Evolutionary conservation across 2,888 invertebrate genomes (phyloP), one percentile per base, ranked within the genome.

Genomic region (Dendrolimus pini): DNA sequence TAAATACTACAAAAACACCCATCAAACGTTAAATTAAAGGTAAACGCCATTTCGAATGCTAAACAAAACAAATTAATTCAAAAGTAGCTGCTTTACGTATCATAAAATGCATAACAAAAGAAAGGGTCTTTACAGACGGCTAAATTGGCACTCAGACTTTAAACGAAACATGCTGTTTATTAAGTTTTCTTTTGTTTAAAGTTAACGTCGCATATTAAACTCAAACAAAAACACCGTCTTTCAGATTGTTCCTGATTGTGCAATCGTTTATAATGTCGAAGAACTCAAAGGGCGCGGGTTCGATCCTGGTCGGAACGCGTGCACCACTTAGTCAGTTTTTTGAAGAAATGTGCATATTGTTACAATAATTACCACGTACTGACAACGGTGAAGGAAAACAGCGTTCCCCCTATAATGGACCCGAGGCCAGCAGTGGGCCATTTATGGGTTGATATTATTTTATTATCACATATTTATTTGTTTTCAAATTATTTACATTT

Each of bases 41-140:
- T 30, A 42, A 9, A 47, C 6, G 55, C 55, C 56, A 54, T 41
- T 52, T 14, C 9, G 14, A 59, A 54, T 59, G 54, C 54, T 54
- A 54, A 58, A 59, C 41, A 59, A 59, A 59, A 56, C 54, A 59
- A 56, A 59, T 56, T 55, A 59, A 59, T 57, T 54, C 56, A 41
- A 9, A 18, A 54, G 55, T 55, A 55, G 54, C 30, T 56, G 59
- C 55, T 59, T 57, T 57, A 56, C 41, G 55, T 55, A 59, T 59
- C 55, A 55, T 59, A 55, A 57, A 57, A 57, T 59, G 14, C 53
- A 41, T 55, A 57, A 59, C 59, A 57, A 57, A 55, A 41, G 55
- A 42, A 18, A 53, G 2, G 9, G 12, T 47, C 55, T 55, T 56
- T 42, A 59, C 55, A 57, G 52, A 41, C 41, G 55, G 55, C 55